Conservation (phyloP, 2,113 vertebrate genomes). For the Dipodomys stephensi region DNA sequence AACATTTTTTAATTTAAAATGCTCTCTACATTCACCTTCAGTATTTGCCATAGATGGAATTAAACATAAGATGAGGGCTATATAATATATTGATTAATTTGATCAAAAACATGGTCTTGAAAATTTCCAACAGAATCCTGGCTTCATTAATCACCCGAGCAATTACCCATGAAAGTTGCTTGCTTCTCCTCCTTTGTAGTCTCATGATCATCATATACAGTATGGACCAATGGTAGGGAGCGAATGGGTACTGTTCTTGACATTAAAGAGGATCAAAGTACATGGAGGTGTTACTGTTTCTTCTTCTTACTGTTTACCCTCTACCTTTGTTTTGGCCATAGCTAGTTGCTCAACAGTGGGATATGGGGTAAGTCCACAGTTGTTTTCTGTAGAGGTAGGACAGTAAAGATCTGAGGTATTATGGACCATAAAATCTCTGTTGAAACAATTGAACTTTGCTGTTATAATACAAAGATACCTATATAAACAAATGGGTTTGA, state of each 20-base stretch:
- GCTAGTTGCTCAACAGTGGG: not conserved
- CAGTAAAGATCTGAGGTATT: not conserved
- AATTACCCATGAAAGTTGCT: not conserved
- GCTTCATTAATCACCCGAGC: not conserved
- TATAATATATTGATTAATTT: not conserved
- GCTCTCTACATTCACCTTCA: not conserved
- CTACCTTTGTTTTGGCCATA: not conserved
- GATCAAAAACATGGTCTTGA: not conserved
- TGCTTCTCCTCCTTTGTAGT: not conserved
- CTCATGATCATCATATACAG: not conserved
- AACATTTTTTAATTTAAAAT: conserved; percentile 29
- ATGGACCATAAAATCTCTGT: not conserved
- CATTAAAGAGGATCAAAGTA: not conserved
- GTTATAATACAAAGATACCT: not conserved
- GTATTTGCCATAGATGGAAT: not conserved
- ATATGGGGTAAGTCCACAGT: not conserved
- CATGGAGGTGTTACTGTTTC: not conserved
- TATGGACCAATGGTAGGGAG: not conserved
- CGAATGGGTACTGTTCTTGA: not conserved
- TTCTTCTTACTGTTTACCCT: not conserved
- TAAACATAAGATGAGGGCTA: not conserved
- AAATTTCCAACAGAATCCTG: not conserved
- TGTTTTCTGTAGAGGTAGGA: not conserved
- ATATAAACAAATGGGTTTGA: not conserved
- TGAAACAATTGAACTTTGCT: not conserved